Percentiles rank a stretch among this genome's conserved stretches.
phyloP scores from a whole-genome alignment of 2,113 vertebrate species.

The Neotoma lepida region DNA sequence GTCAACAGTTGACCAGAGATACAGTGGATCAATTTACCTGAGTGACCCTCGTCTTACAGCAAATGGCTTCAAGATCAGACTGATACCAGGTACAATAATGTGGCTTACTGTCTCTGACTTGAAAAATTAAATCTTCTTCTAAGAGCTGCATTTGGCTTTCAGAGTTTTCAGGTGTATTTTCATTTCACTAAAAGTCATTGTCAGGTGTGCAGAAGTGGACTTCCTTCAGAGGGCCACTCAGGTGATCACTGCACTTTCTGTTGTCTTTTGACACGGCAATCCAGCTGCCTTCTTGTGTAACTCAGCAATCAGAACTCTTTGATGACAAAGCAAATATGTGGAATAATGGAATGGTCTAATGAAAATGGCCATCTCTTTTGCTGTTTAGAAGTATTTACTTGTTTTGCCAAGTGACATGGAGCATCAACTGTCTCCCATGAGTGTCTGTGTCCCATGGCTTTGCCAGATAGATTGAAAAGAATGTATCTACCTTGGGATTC shows the following conservation, averaged over 20 bases:
- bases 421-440: background rate
- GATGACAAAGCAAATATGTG: background rate
- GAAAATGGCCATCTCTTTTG: constrained; percentile 6
- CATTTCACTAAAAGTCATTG: background rate
- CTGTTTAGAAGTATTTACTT: constrained; percentile 19
- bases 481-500: background rate
- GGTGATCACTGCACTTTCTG: constrained; percentile 10
- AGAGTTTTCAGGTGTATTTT: constrained; percentile 37
- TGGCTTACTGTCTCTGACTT: constrained; percentile 61
- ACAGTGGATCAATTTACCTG: constrained; percentile 85
- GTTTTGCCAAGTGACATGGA: background rate
- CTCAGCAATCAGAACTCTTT: background rate
- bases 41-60: constrained; percentile 93
- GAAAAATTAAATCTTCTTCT: constrained; percentile 12
- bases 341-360: background rate
- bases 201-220: background rate
- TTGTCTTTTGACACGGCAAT: background rate
- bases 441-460: background rate
- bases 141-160: constrained; percentile 2
- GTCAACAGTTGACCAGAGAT: constrained; percentile 85
- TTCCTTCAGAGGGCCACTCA: constrained; percentile 3
- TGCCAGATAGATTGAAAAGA: background rate
- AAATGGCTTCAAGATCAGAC: constrained; percentile 94
- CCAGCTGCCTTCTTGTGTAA: background rate
- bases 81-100: constrained; percentile 89